Percentiles rank a stretch among this genome's conserved stretches.
phyloP scores from a whole-genome alignment of 2,797 vertebrate species.

The Hafferia zeledoni region DNA sequence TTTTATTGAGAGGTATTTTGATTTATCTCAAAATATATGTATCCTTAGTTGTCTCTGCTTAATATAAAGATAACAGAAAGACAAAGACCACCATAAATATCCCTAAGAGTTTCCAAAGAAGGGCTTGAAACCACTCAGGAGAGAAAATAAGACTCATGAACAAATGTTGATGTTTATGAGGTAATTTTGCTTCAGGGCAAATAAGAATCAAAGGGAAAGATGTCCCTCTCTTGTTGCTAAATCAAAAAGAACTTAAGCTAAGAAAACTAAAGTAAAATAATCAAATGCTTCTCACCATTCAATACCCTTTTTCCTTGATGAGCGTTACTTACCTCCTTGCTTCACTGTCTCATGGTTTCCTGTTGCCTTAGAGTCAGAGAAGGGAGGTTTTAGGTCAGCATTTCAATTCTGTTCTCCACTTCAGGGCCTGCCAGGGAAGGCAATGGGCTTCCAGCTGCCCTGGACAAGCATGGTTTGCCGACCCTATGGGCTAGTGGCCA shows the following conservation, averaged over 20 bases:
- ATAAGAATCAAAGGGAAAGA: not conserved
- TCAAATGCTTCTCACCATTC: not conserved
- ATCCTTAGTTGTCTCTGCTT: not conserved
- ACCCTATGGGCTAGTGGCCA: slow-evolving; percentile 35
- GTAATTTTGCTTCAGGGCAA: not conserved
- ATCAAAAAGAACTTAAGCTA: not conserved
- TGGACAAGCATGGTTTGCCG: slow-evolving; percentile 11
- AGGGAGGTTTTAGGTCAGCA: not conserved
- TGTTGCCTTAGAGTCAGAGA: not conserved
- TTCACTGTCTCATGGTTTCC: not conserved
- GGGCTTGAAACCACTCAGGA: not conserved
- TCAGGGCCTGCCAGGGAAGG: slow-evolving; percentile 4
- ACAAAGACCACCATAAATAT: not conserved
- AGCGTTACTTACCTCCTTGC: not conserved
- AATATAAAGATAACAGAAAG: not conserved
- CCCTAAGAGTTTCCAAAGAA: not conserved
- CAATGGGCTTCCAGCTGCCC: slow-evolving; percentile 6
- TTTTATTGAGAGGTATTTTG: not conserved
- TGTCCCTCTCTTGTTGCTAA: not conserved
- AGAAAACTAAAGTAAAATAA: not conserved
- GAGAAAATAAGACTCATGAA: not conserved
- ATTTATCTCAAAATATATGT: not conserved
- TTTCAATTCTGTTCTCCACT: not conserved
- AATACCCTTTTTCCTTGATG: not conserved
- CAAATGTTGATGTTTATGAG: not conserved